Conservation (phyloP, 2,113 vertebrate genomes). For the Colaptes auratus region DNA sequence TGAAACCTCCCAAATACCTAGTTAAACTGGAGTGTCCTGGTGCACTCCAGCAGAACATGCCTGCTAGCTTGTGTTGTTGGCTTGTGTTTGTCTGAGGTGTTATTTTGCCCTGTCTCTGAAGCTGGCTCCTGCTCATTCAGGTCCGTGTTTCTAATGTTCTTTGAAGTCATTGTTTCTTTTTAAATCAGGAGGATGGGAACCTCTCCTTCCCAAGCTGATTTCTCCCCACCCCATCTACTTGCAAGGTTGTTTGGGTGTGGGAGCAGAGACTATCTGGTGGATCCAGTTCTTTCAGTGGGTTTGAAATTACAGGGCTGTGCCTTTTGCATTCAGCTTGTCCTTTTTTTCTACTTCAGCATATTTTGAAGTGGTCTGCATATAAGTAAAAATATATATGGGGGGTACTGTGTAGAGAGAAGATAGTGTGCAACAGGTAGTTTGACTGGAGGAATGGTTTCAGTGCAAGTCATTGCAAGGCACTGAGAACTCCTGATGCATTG, state of each 20-base stretch:
- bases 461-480: fast-evolving
- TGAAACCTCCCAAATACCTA: background rate
- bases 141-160: slow-evolving; percentile 5
- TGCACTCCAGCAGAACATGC: background rate
- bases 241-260: slow-evolving; percentile 57
- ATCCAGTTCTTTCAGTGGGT: slow-evolving; percentile 64
- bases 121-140: background rate
- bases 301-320: slow-evolving; percentile 35
- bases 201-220: slow-evolving; percentile 38
- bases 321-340: background rate
- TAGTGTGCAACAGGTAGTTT: background rate
- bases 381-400: background rate
- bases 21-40: slow-evolving; percentile 48
- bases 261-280: slow-evolving; percentile 23
- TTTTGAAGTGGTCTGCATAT: background rate
- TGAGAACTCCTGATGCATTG: background rate
- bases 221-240: slow-evolving; percentile 29
- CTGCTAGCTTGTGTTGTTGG: background rate
- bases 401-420: background rate
- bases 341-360: background rate
- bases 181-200: slow-evolving; percentile 45
- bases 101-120: background rate
- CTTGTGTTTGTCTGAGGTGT: slow-evolving; percentile 34
- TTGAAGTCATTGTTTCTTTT: slow-evolving; percentile 58
- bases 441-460: background rate